Evolutionary conservation across 2,888 invertebrate species (phyloP).

Genomic region (Neoitamus cyanurus): DNA sequence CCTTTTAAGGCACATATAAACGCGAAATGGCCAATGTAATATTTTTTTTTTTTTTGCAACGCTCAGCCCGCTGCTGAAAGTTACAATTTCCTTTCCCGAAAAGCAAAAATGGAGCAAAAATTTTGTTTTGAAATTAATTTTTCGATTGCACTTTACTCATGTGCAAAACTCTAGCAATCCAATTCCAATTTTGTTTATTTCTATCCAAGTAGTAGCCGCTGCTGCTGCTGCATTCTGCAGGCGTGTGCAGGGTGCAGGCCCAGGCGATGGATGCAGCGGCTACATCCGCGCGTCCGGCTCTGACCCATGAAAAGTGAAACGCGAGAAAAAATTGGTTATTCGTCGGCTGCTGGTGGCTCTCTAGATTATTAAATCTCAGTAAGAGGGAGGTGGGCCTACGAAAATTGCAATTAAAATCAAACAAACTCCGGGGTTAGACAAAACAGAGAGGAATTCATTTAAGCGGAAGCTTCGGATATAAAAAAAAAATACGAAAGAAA

Average conservation of each 20-base stretch:
- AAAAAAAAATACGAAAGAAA: neutral
- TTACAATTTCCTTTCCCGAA: constrained; percentile 37
- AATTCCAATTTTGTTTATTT: constrained; percentile 43
- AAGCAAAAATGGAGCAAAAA: constrained; percentile 40
- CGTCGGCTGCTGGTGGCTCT: constrained; percentile 23
- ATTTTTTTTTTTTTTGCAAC: neutral
- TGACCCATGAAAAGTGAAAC: constrained; percentile 25
- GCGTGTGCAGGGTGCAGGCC: neutral
- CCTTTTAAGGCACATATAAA: constrained; percentile 33
- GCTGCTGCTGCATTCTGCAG: neutral
- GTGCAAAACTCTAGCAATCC: constrained; percentile 37
- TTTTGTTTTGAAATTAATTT: constrained; percentile 36
- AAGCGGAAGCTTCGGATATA: constrained; percentile 18
- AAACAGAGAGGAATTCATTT: constrained; percentile 45
- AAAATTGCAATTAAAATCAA: constrained; percentile 48
- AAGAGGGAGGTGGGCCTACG: constrained; percentile 27
- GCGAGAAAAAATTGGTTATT: constrained; percentile 41
- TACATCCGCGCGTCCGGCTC: neutral
- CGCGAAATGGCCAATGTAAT: constrained; percentile 38
- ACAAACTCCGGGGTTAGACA: constrained; percentile 42
- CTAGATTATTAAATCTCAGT: constrained; percentile 44
- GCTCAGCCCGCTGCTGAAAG: constrained; percentile 4
- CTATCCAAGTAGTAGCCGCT: constrained; percentile 38
- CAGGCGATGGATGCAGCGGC: neutral
- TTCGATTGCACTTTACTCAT: constrained; percentile 44